Evolutionary conservation across 2,888 invertebrate species (phyloP).

Genomic region (Villa cingulata): DNA sequence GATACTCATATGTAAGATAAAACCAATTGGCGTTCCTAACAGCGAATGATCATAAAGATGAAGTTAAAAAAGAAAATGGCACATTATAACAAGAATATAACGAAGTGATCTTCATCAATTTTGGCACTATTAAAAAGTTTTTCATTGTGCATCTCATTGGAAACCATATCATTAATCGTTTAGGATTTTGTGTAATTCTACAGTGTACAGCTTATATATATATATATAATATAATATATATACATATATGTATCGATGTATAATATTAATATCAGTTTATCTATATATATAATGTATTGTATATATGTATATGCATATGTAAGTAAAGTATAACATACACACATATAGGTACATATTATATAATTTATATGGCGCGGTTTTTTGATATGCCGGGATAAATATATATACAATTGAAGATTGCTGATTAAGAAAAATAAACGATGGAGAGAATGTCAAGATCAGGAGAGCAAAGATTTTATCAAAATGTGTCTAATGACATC

Average conservation of each 20-base stretch:
- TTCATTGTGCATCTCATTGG: background rate
- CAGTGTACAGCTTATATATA: background rate
- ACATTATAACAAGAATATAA: background rate
- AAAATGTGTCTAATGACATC: conserved; percentile 7
- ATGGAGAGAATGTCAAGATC: background rate
- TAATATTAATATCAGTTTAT: no score
- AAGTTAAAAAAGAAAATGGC: background rate
- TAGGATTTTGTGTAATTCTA: background rate
- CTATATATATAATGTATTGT: no score
- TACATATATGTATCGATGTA: background rate
- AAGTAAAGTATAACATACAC: background rate
- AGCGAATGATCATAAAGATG: background rate
- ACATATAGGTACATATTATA: background rate
- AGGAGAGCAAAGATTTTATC: conserved; percentile 1
- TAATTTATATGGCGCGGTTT: no score
- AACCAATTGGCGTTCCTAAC: background rate
- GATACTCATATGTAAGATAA: background rate
- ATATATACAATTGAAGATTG: conserved; percentile 3
- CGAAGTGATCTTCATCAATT: background rate
- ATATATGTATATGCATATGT: no score
- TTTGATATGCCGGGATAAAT: background rate
- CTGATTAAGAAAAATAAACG: background rate
- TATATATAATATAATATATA: background rate
- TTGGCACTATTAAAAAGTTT: background rate
- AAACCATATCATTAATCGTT: background rate